phyloP scores from a whole-genome alignment of 2,888 invertebrate genomes.

The Celastrina argiolus region DNA sequence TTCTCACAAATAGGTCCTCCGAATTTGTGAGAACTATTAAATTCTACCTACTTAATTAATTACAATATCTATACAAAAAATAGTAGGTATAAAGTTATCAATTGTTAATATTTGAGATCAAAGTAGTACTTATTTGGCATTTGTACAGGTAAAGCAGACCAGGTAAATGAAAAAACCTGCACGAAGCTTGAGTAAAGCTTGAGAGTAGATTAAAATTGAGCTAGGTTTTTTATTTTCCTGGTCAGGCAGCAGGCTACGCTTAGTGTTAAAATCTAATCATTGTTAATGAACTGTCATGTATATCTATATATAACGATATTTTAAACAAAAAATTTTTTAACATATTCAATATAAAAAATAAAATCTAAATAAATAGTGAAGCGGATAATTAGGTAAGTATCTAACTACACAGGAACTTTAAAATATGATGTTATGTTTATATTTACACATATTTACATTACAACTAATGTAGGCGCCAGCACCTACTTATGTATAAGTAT shows the following conservation, averaged over 20 bases:
- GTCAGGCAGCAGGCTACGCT: too few species aligned
- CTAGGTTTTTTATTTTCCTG: not conserved
- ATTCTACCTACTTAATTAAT: too few species aligned
- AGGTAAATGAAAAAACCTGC: not conserved
- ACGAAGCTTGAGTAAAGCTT: too few species aligned
- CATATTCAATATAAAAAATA: too few species aligned
- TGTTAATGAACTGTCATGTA: too few species aligned
- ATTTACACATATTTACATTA: conserved; percentile 19
- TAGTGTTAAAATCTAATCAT: too few species aligned
- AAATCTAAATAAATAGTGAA: not conserved
- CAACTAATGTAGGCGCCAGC: not conserved
- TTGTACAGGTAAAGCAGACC: not conserved
- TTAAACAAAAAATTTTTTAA: not conserved
- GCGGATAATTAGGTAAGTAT: not conserved
- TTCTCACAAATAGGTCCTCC: too few species aligned
- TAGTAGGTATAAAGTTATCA: not conserved
- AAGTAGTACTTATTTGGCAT: conserved; percentile 25
- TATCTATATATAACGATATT: not conserved
- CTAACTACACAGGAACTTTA: not conserved
- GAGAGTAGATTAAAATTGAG: too few species aligned
- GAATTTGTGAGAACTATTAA: too few species aligned
- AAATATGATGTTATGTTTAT: not conserved
- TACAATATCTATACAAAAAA: not conserved
- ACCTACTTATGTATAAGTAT: too few species aligned
- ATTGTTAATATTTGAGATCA: conserved; percentile 24